phyloP scores from a whole-genome alignment of 2,797 vertebrate genomes.

The Galaxias olidus region DNA sequence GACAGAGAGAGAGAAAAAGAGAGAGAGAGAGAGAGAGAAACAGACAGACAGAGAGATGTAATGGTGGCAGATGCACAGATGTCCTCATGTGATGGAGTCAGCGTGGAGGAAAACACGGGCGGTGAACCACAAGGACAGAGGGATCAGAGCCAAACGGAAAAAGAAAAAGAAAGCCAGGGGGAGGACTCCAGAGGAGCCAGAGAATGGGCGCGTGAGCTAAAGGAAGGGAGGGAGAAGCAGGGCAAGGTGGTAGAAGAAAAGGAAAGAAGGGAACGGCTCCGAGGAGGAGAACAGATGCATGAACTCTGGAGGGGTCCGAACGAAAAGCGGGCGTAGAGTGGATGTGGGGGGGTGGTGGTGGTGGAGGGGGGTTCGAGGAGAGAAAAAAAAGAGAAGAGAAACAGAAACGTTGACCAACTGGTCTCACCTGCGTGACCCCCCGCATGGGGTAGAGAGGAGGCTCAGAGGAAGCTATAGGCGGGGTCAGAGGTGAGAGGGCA shows the following conservation, averaged over 20 bases:
- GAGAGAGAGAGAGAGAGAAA: background rate
- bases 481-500: constrained; percentile 58
- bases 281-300: no score
- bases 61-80: no score
- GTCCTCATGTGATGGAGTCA: no score
- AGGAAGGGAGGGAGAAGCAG: no score
- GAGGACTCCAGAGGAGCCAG: no score
- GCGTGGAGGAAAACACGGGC: no score
- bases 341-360: constrained; percentile 1
- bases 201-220: no score
- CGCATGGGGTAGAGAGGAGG: constrained; percentile 78
- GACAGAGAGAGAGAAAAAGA: constrained; percentile 9
- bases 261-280: constrained; percentile 44
- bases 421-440: constrained; percentile 78
- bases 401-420: constrained; percentile 14
- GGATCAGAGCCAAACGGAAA: no score
- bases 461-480: constrained; percentile 81
- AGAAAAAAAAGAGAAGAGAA: constrained; percentile 17
- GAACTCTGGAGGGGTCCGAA: constrained; percentile 8
- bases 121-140: no score
- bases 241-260: no score
- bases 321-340: background rate
- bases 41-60: constrained; percentile 1
- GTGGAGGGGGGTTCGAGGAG: constrained; percentile 23
- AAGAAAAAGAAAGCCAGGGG: no score